phyloP scores from a whole-genome alignment of 1,140 invertebrate species.

The Cyphomyrmex costatus region DNA sequence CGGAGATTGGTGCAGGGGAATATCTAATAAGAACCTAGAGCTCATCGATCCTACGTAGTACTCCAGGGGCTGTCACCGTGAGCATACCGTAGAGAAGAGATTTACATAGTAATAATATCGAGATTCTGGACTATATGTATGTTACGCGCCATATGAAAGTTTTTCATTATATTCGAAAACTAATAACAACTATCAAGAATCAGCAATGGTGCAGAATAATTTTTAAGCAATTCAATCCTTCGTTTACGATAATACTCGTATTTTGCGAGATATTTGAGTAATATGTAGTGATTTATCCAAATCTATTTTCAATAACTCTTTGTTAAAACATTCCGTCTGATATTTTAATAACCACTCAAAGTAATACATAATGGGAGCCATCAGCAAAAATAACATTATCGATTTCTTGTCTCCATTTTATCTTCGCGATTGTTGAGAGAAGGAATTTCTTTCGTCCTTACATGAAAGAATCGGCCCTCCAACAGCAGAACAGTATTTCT shows the following conservation, averaged over 20 bases:
- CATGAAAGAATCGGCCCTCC: slow-evolving; percentile 58
- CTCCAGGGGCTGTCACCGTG: slow-evolving; percentile 85
- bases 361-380: slow-evolving; percentile 24
- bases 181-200: slow-evolving; percentile 28
- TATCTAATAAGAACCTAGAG: slow-evolving; percentile 85
- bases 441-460: slow-evolving; percentile 67
- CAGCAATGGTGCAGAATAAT: slow-evolving; percentile 2
- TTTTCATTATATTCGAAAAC: background rate
- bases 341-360: slow-evolving; percentile 16
- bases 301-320: slow-evolving; percentile 21
- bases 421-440: slow-evolving; percentile 52
- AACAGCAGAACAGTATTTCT: slow-evolving; percentile 70
- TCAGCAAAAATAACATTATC: slow-evolving; percentile 51
- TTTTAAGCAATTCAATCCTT: background rate
- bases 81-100: slow-evolving; percentile 79
- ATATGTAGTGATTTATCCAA: background rate
- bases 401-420: slow-evolving; percentile 63
- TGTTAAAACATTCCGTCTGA: background rate
- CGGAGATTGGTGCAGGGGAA: slow-evolving; percentile 76
- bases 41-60: slow-evolving; percentile 84
- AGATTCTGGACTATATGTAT: slow-evolving; percentile 71
- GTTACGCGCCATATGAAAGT: slow-evolving; percentile 44
- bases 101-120: slow-evolving; percentile 87
- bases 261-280: background rate
- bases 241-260: background rate